phyloP scores from a whole-genome alignment of 2,888 invertebrate species.

The Limnephilus lunatus region DNA sequence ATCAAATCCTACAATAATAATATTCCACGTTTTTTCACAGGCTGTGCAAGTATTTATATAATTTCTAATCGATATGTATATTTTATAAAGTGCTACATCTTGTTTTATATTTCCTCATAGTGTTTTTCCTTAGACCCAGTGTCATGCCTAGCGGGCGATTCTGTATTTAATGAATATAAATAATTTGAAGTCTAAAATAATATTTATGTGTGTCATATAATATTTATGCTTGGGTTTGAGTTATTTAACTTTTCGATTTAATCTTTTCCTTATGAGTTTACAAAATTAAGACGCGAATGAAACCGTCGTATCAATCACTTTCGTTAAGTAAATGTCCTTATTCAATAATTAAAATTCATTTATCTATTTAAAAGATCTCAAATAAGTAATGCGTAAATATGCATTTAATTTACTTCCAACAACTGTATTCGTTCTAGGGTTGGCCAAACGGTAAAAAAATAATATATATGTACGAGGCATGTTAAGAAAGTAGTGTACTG shows the following conservation, averaged over 20 bases:
- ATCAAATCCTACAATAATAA: too few relatives aligned
- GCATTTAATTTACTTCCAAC: not conserved
- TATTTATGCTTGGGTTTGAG: not conserved
- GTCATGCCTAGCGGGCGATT: not conserved
- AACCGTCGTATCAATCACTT: not conserved
- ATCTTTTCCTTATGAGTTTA: not conserved
- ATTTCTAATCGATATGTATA: not conserved
- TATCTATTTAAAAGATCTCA: not conserved
- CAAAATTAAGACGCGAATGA: not conserved
- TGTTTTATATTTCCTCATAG: not conserved
- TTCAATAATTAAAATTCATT: not conserved
- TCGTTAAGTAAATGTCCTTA: not conserved
- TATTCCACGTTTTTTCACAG: too few relatives aligned
- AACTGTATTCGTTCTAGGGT: not conserved
- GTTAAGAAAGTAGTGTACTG: too few relatives aligned
- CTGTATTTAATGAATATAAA: not conserved
- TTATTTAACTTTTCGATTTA: not conserved
- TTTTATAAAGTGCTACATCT: not conserved
- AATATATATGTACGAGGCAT: too few relatives aligned
- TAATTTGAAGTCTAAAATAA: not conserved
- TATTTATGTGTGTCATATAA: not conserved
- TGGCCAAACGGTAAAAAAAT: not conserved
- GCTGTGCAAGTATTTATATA: not conserved
- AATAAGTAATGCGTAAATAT: not conserved
- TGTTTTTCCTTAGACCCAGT: not conserved